Percentiles rank a stretch among this genome's conserved stretches.
Evolutionary conservation across 2,888 invertebrate species (phyloP).

Genomic region (Horisme vitalbata): DNA sequence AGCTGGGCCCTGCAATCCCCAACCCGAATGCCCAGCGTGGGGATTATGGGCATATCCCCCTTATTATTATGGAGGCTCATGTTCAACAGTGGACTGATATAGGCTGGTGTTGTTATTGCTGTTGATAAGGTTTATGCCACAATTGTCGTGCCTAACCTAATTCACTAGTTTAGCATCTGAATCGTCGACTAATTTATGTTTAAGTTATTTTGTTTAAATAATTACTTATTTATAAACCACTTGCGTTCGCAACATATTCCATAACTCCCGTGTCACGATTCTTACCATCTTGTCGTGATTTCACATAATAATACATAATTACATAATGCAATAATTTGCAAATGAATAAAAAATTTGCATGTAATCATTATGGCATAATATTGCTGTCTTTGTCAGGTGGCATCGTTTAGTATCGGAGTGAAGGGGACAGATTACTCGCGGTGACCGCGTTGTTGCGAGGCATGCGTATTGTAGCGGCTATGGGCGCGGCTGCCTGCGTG

Average conservation of each 20-base stretch:
- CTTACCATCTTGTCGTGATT: slow-evolving; percentile 49
- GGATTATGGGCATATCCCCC: too few species aligned
- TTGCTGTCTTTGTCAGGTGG: slow-evolving; percentile 51
- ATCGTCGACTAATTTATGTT: neutral
- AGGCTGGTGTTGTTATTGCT: too few species aligned
- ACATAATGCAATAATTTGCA: slow-evolving; percentile 76
- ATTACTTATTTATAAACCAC: slow-evolving; percentile 24
- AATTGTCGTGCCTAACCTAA: slow-evolving; percentile 13
- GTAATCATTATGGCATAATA: slow-evolving; percentile 61
- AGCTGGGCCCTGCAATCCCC: too few species aligned
- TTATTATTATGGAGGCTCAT: too few species aligned
- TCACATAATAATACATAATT: slow-evolving; percentile 73
- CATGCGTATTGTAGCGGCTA: slow-evolving; percentile 75
- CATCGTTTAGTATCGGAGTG: slow-evolving; percentile 39
- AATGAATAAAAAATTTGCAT: slow-evolving; percentile 78
- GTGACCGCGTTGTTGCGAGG: slow-evolving; percentile 59
- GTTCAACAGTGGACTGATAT: too few species aligned
- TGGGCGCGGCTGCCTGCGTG: slow-evolving; percentile 71
- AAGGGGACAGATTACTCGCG: slow-evolving; percentile 53
- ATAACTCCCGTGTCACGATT: slow-evolving; percentile 49
- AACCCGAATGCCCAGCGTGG: too few species aligned
- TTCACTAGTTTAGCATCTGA: slow-evolving; percentile 10
- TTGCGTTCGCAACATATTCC: slow-evolving; percentile 37
- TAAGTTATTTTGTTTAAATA: slow-evolving; percentile 18
- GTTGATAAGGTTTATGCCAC: too few species aligned